Percentiles rank a stretch among this genome's conserved stretches.
Evolutionary conservation across 1,140 invertebrate species (phyloP).

Genomic region (Drosophila takahashii): DNA sequence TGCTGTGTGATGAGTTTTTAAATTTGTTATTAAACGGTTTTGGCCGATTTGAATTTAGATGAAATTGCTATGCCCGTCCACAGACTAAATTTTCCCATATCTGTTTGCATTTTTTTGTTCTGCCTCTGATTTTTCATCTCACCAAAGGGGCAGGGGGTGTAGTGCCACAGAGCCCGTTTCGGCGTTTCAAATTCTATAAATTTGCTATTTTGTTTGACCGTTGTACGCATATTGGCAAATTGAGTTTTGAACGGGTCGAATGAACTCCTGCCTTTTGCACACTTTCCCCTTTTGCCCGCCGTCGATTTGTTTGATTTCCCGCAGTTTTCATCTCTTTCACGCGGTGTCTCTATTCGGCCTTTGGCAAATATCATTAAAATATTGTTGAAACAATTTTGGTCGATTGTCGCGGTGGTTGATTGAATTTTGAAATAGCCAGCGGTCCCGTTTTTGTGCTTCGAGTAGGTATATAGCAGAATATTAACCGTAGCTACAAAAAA

Average conservation of each 20-base stretch:
- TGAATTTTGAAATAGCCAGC: slow-evolving; percentile 27
- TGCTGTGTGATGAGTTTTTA: slow-evolving; percentile 73
- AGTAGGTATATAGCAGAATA: background rate
- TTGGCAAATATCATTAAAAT: slow-evolving; percentile 62
- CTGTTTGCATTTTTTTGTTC: slow-evolving; percentile 4
- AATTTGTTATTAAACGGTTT: slow-evolving; percentile 80
- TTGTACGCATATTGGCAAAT: slow-evolving; percentile 66
- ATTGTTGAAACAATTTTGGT: slow-evolving; percentile 38
- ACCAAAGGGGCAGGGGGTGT: background rate
- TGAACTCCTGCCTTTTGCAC: slow-evolving; percentile 22
- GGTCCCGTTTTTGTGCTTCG: slow-evolving; percentile 1
- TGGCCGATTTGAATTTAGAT: slow-evolving; percentile 80
- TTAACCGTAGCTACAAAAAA: no score
- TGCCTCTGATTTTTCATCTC: slow-evolving; percentile 45
- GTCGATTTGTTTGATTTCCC: slow-evolving; percentile 12
- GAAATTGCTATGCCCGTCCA: slow-evolving; percentile 37
- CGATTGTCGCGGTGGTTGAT: slow-evolving; percentile 46
- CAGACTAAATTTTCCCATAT: slow-evolving; percentile 19
- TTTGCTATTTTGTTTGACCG: slow-evolving; percentile 75
- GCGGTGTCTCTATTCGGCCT: slow-evolving; percentile 31
- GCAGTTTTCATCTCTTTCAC: slow-evolving; percentile 16
- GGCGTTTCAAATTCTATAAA: slow-evolving; percentile 75
- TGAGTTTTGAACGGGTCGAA: slow-evolving; percentile 61
- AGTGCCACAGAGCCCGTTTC: slow-evolving; percentile 15
- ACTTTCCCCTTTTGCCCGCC: slow-evolving; percentile 2